Percentiles rank a stretch among this genome's conserved stretches.
Evolutionary conservation across 2,888 invertebrate genomes (phyloP).

Genomic region (Aromia moschata): DNA sequence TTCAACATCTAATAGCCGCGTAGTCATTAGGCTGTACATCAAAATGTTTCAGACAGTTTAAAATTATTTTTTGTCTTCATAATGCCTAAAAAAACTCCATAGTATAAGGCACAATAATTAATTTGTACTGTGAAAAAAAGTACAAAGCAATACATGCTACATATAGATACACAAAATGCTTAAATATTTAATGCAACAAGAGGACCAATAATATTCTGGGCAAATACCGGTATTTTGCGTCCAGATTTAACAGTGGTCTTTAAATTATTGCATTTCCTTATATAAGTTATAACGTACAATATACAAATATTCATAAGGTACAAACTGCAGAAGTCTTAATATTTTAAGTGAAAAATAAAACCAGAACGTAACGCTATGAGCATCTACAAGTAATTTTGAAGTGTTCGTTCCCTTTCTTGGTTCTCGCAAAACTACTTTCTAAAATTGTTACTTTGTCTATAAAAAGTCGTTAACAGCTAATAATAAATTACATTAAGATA

Average conservation of each 20-base stretch:
- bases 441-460: no score
- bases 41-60: slow-evolving; percentile 11
- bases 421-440: no score
- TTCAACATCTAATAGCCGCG: not conserved
- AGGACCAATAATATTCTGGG: not conserved
- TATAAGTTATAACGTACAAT: not conserved
- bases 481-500: no score
- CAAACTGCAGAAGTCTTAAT: no score
- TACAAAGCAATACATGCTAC: no score
- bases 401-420: no score
- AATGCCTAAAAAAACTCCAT: slow-evolving; percentile 2
- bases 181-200: no score
- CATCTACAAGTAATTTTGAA: no score
- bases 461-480: no score
- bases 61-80: not conserved
- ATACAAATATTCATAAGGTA: not conserved
- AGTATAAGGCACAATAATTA: slow-evolving; percentile 13
- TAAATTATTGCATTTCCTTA: not conserved
- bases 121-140: slow-evolving; percentile 19
- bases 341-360: no score
- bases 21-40: slow-evolving; percentile 12
- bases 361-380: no score
- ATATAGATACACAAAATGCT: no score
- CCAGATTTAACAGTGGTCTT: not conserved
- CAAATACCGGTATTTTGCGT: not conserved